Base-by-base conservation (phyloP, 2,888 invertebrate species). In the Spilarctia lutea region DNA sequence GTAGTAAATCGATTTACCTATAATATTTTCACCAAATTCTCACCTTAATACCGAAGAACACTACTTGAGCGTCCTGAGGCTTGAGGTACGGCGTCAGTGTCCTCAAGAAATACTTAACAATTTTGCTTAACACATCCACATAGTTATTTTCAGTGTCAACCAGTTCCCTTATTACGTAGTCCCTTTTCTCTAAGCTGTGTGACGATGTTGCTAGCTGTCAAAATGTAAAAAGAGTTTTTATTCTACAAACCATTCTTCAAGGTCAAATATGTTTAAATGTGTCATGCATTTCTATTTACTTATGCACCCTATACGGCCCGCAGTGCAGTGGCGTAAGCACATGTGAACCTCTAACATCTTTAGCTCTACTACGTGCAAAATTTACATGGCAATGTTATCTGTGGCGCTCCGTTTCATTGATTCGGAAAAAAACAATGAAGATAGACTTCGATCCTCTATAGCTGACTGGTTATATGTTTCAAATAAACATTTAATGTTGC, bases 111-210 rank as follows among this genome's bases (percentile, higher is more conserved):
- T 98, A 97, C 84, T 97, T 96, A 84, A 97, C 97, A 71, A 99
- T 96, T 94, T 98, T 99, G 88, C 97, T 97, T 72, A 99, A 96
- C 20, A 99, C 99, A 88, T 99, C 98, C 70, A 99, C 97, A 91
- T 99, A 99, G 93, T 99, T 99, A 87, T 97, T 97, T 94, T 99
- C 99, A 0, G 99, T 99, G 91, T 99, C 99, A 63, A 99, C 97
- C 74, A 99, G 96, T 92, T 99, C 99, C 81, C 98, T 97, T 88
- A 98, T 98, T 68, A 98, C 98, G 91, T 98, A 99, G 92, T 99
- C 99, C 77, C 99, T 96, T 92, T 99, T 99, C 92, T 99, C 99
- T 83, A 97, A 93, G 85, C 96, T 97, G 84, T 96, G 96, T 82
- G 96, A 96, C 76, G 96, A 94, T 77, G 95, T 93, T 78, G 96